phyloP scores from a whole-genome alignment of 2,797 vertebrate species.

The Benthosema pterotum region DNA sequence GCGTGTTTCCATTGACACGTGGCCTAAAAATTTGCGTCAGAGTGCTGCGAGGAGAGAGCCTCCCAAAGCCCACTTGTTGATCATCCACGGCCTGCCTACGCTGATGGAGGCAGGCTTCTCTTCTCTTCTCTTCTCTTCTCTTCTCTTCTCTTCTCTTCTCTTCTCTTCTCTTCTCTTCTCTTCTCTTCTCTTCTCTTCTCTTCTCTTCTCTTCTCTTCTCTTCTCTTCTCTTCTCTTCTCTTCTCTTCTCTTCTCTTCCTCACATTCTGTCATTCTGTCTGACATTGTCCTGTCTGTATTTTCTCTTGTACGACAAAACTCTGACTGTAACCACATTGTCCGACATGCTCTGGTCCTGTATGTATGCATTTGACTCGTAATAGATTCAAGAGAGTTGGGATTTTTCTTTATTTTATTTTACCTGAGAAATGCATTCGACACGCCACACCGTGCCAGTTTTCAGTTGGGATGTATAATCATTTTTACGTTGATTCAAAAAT shows the following conservation, averaged over 20 bases:
- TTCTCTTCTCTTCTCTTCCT: no score
- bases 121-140: slow-evolving; percentile 5
- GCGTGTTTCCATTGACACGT: slow-evolving; percentile 66
- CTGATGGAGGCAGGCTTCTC: slow-evolving; percentile 47
- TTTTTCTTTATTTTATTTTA: no score
- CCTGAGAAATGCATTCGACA: no score
- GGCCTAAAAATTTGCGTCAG: slow-evolving; percentile 67
- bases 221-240: no score
- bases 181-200: slow-evolving; percentile 14
- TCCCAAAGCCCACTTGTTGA: slow-evolving; percentile 55
- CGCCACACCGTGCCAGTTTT: no score
- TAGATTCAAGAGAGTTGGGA: slow-evolving; percentile 5
- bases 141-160: no score
- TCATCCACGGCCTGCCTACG: no score
- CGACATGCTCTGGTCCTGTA: slow-evolving; percentile 1
- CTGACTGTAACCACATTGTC: slow-evolving; percentile 9
- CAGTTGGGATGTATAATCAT: no score
- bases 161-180: no score
- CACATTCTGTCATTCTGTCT: no score
- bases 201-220: slow-evolving; percentile 4
- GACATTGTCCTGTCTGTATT: no score
- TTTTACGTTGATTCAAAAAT: no score
- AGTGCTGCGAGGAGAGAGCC: slow-evolving; percentile 52
- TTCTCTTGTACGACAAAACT: slow-evolving; percentile 15
- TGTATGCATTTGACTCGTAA: slow-evolving; percentile 4